Base-by-base conservation (phyloP, 2,888 invertebrate species). In the Hypselothyrea guttata region DNA sequence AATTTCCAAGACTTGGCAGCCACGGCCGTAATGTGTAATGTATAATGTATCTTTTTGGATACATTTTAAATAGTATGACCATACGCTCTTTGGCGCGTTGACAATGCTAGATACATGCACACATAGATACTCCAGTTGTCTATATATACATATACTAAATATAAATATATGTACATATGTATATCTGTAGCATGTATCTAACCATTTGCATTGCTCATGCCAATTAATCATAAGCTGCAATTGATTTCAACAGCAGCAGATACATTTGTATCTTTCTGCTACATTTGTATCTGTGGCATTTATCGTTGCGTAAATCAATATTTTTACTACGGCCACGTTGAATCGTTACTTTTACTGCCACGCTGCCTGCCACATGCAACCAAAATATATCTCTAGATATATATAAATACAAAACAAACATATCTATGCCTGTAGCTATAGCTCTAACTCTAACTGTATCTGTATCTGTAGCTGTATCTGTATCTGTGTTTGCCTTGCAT, bases 1-100 rank as follows among this genome's bases (percentile, higher is more conserved):
- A 84, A 87, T 86, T 83, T 77, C 74, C 84, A 76, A 76, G 84
- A 75, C 76, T 83, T 78, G 85, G 85, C 78, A 85, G 71, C 71
- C 71, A 62, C 62, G 71, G 59, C 72, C 68, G 72, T 74, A 81
- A 78, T 74, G 69, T 75, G 75, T 75, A 79, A 75, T 82, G 78
- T 84, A 78, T 84, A 22, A 22, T 22, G 22, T 22, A 22, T 22
- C 75, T 84, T 74, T 64, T 73, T 79, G 72, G 86, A 75, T 75
- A 76, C 74, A 82, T 78, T 71, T 79, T 84, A 71, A 72, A 72
- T 75, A 84, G 69, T 79, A 65, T 55, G 69, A n/a, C 22, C 22
- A 22, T 22, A 22, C 22, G 22, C 68, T 77, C 78, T 68, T 76
- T 84, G 76, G 81, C 72, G 72, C 81, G 68, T 71, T 83, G 76